Evolutionary conservation across 2,113 vertebrate genomes (phyloP), one percentile per base, ranked within the genome.

Genomic region (Chlorodrepanis virens): DNA sequence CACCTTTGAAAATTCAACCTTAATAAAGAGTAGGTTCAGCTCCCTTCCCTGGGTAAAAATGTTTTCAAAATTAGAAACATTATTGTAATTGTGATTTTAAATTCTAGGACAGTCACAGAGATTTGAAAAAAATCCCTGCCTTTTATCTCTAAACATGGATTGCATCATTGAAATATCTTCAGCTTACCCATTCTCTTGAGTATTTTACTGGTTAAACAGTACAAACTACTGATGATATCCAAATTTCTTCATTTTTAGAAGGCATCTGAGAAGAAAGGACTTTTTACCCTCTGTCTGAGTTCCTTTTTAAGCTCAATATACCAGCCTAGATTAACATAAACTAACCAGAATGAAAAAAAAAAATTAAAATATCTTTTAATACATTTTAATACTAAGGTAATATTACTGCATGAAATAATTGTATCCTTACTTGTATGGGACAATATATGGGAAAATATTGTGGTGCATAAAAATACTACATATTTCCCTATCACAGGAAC

Each of bases 61-160:
- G 10, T 63, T 96, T 91, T 80, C 59, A 94, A 72, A 95, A 90
- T 93, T 91, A 87, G 76, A 96, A 94, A 93, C 7, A 7, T 77
- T 80, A 74, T 42, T 91, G 39, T 47, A 63, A 19, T 61, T 76
- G 42, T 80, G 63, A 54, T 93, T 89, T 83, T 82, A 79, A 87
- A 85, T 83, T 61, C 67, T 50, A 83, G 40, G 29, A 65, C 13
- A 91, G 57, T 57, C 61, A 71, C 31, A 50, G 24, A 68, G 50
- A 80, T 72, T 67, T 77, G 18, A 61, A 28, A 37, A 74, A 86
- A 71, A 85, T 3, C 0, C 3, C 20, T 39, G 27, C 5, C 29
- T 88, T 80, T 92, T 74, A 70, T 35, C 12, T 33, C 54, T 54
- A 35, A 79, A 79, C 20, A 56, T 61, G 14, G 31, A 33, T 40